Percentiles rank a stretch among this genome's conserved stretches.
phyloP scores from a whole-genome alignment of 92 coral and sea anemone genomes.

The Umimayanthus kanabou region DNA sequence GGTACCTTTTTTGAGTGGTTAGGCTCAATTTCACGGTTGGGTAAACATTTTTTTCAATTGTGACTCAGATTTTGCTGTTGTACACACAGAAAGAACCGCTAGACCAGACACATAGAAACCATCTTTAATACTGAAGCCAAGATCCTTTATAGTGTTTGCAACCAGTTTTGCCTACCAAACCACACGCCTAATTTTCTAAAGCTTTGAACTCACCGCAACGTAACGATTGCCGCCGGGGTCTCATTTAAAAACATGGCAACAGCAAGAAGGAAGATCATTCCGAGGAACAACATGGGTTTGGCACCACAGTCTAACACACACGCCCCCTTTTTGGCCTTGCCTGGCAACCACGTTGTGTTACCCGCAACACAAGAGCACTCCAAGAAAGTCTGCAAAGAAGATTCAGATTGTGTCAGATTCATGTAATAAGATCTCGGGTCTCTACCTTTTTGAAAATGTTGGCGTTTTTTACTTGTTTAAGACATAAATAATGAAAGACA shows the following conservation, averaged over 20 bases:
- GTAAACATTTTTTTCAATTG: too few species aligned
- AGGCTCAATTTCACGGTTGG: too few species aligned
- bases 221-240: conserved; percentile 48
- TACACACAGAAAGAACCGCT: too few species aligned
- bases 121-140: too few species aligned
- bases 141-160: too few species aligned
- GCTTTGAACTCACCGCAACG: conserved; percentile 43
- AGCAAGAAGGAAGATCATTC: conserved; percentile 32
- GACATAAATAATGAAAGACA: too few species aligned
- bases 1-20: too few species aligned
- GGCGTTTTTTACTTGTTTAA: background rate
- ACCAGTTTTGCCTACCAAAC: background rate
- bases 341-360: conserved; percentile 25
- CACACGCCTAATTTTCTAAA: too few species aligned
- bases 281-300: conserved; percentile 44
- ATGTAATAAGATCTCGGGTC: too few species aligned
- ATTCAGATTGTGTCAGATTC: background rate
- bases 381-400: background rate
- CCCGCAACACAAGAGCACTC: conserved; percentile 36
- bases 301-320: conserved; percentile 43
- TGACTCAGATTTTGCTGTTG: too few species aligned
- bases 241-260: conserved; percentile 35
- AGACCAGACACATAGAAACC: too few species aligned
- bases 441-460: background rate
- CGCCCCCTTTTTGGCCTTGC: conserved; percentile 39